A percentile compares a stretch with the other conserved stretches of the same genome.
These are phyloP conservation scores for Tetrax tetrax DNA, from an alignment of 2,113 vertebrate genomes.

Conservation along the genomic window DNA sequence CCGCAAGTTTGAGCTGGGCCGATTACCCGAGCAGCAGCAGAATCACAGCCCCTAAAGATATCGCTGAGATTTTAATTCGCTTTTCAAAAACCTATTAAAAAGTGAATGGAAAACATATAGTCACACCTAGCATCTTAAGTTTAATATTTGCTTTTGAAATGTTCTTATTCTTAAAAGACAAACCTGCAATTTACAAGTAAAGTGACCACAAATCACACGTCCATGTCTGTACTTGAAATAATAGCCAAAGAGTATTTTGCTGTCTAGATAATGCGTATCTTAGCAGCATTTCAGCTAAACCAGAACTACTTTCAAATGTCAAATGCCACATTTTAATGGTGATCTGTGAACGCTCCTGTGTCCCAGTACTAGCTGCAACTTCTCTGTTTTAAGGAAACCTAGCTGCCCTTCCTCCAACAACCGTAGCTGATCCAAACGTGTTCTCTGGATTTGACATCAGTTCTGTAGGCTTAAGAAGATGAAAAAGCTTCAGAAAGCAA, in stretches of 20 bases:
- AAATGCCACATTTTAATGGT: neutral
- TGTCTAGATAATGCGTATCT: neutral
- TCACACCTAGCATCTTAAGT: neutral
- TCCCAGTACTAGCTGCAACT: neutral
- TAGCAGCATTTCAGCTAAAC: neutral
- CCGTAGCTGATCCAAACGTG: fast-evolving
- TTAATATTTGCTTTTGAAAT: neutral
- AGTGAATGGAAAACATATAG: neutral
- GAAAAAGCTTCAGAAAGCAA: neutral
- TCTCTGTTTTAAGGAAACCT: neutral
- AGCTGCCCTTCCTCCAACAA: neutral
- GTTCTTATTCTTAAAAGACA: neutral
- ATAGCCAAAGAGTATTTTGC: neutral
- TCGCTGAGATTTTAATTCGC: fast-evolving
- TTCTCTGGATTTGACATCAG: neutral
- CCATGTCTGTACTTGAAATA: fast-evolving
- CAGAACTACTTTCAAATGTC: neutral
- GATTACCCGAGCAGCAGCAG: fast-evolving
- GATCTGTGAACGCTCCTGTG: neutral
- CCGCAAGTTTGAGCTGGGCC: neutral
- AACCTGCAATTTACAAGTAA: neutral
- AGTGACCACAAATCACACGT: neutral
- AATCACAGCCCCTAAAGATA: neutral
- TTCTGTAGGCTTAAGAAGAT: fast-evolving
- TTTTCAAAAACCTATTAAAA: neutral